phyloP scores from a whole-genome alignment of 1,140 invertebrate species.

The Chymomyza costata region DNA sequence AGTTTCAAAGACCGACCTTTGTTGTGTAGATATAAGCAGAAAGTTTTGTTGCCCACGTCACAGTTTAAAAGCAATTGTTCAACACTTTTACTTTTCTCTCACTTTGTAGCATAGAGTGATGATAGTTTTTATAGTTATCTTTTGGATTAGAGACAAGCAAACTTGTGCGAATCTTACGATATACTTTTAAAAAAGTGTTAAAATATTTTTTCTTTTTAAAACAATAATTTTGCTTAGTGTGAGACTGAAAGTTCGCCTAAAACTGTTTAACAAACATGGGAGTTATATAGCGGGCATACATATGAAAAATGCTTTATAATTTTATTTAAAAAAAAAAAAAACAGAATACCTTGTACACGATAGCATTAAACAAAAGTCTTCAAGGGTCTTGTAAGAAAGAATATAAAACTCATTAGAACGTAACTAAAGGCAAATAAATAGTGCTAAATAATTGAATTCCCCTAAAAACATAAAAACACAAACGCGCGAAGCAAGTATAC shows the following conservation, averaged over 20 bases:
- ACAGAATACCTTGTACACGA: conserved; percentile 50
- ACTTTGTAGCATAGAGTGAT: too few species aligned
- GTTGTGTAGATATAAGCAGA: conserved; percentile 32
- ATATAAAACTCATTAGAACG: conserved; percentile 49
- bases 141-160: too few species aligned
- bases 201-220: too few species aligned
- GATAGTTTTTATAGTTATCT: too few species aligned
- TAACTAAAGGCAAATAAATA: conserved; percentile 24
- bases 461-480: conserved; percentile 1
- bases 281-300: conserved; percentile 12
- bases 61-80: too few species aligned
- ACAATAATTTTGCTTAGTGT: conserved; percentile 47
- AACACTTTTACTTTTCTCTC: too few species aligned
- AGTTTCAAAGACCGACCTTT: conserved; percentile 31
- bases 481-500: conserved; percentile 37
- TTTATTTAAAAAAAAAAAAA: conserved; percentile 35
- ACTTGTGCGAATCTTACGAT: too few species aligned
- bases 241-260: conserved; percentile 59
- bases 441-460: too few species aligned
- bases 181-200: too few species aligned
- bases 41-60: too few species aligned
- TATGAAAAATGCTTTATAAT: conserved; percentile 63
- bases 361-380: conserved; percentile 65
- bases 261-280: conserved; percentile 21
- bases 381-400: conserved; percentile 50